These are phyloP conservation scores for Ceratitis capitata DNA, from an alignment of 1,140 invertebrate genomes.

Conservation along the genomic window DNA sequence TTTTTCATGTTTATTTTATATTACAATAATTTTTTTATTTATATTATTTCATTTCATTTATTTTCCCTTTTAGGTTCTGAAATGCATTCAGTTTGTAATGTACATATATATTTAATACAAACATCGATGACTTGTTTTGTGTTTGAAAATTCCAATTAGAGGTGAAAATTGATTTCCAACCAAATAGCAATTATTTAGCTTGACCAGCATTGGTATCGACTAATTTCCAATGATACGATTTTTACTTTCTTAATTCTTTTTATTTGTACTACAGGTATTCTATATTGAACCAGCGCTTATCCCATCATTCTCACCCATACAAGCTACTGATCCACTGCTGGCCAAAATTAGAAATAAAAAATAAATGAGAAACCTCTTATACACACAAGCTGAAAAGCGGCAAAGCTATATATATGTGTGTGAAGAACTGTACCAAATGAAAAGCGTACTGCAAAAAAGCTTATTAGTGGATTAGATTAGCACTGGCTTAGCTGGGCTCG, in stretches of 20 bases:
- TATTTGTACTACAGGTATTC: background rate
- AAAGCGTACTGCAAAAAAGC: background rate
- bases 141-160: constrained; percentile 3
- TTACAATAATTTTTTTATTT: no score
- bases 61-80: no score
- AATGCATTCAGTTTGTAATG: no score
- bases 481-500: background rate
- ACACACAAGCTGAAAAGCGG: background rate
- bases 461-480: constrained; percentile 30
- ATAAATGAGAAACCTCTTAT: background rate
- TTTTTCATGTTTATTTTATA: no score
- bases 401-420: background rate
- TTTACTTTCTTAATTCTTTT: background rate
- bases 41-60: no score
- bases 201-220: background rate
- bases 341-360: background rate
- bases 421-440: background rate
- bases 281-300: background rate
- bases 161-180: constrained; percentile 32
- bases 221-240: constrained; percentile 1
- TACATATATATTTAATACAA: background rate
- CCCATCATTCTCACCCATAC: constrained; percentile 14
- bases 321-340: background rate
- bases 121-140: background rate
- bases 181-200: constrained; percentile 37